A percentile compares a stretch with the other conserved stretches of the same genome.
phyloP scores from a whole-genome alignment of 2,113 vertebrate species.

The Dissostichus mawsoni region DNA sequence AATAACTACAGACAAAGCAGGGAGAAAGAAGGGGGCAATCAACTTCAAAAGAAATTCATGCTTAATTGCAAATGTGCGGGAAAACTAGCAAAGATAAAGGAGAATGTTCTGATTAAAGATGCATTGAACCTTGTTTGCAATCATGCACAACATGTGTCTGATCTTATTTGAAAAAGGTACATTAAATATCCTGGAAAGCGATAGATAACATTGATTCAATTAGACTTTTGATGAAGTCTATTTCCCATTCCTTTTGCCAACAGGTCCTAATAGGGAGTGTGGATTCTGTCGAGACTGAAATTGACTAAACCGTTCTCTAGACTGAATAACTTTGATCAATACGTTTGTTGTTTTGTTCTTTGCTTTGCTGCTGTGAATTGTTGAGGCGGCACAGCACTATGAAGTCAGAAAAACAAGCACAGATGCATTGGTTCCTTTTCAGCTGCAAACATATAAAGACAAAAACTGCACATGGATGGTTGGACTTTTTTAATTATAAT shows the following conservation, averaged over 20 bases:
- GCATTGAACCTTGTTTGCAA: constrained; percentile 39
- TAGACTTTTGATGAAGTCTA: constrained; percentile 31
- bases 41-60: constrained; percentile 76
- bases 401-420: constrained; percentile 52
- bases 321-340: constrained; percentile 45
- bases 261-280: background rate
- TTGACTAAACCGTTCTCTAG: constrained; percentile 31
- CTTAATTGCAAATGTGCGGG: constrained; percentile 75
- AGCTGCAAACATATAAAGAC: constrained; percentile 45
- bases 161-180: constrained; percentile 41
- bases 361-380: constrained; percentile 32
- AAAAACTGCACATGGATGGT: constrained; percentile 59
- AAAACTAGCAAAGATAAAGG: constrained; percentile 64
- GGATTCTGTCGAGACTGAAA: constrained; percentile 30
- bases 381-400: constrained; percentile 41
- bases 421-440: constrained; percentile 35
- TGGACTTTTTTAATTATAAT: constrained; percentile 78
- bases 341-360: constrained; percentile 26
- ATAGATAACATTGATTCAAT: constrained; percentile 37
- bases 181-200: background rate
- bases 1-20: constrained; percentile 74
- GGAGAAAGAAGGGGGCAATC: constrained; percentile 61
- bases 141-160: constrained; percentile 21
- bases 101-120: constrained; percentile 60
- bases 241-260: constrained; percentile 29